Conservation (phyloP, 2,888 invertebrate genomes). For the Melanostoma mellinum region DNA sequence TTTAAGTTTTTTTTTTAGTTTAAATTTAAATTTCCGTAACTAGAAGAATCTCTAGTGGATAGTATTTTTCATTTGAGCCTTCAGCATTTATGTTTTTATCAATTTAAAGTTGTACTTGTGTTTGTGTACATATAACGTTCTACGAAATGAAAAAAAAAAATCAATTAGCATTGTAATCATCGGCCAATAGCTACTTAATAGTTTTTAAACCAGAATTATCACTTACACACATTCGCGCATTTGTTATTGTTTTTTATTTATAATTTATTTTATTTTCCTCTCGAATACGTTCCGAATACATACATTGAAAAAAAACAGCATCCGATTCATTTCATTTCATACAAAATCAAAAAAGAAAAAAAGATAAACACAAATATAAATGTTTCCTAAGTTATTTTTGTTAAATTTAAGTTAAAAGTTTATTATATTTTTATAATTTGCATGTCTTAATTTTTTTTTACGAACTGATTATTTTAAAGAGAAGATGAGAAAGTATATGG, state of each 20-base stretch:
- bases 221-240: conserved; percentile 48
- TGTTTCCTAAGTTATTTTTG: conserved; percentile 69
- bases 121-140: conserved; percentile 29
- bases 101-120: conserved; percentile 36
- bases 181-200: conserved; percentile 68
- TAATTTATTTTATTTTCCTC: conserved; percentile 29
- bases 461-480: conserved; percentile 70
- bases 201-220: conserved; percentile 43
- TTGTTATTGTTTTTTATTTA: conserved; percentile 54
- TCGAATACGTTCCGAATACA: conserved; percentile 64
- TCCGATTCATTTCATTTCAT: conserved; percentile 37
- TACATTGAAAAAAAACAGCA: conserved; percentile 50
- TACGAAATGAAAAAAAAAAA: conserved; percentile 14
- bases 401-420: conserved; percentile 34
- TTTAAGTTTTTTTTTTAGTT: conserved; percentile 23
- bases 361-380: conserved; percentile 52
- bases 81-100: conserved; percentile 49
- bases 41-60: conserved; percentile 58
- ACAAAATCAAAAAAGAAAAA: conserved; percentile 27
- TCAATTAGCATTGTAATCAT: conserved; percentile 45
- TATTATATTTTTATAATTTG: conserved; percentile 19
- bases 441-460: conserved; percentile 54
- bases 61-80: conserved; percentile 18
- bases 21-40: conserved; percentile 33
- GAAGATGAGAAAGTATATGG: conserved; percentile 18